Evolutionary conservation across 2,888 invertebrate species (phyloP), one percentile per base, ranked within the genome.

Genomic region (Cotesia congregata): DNA sequence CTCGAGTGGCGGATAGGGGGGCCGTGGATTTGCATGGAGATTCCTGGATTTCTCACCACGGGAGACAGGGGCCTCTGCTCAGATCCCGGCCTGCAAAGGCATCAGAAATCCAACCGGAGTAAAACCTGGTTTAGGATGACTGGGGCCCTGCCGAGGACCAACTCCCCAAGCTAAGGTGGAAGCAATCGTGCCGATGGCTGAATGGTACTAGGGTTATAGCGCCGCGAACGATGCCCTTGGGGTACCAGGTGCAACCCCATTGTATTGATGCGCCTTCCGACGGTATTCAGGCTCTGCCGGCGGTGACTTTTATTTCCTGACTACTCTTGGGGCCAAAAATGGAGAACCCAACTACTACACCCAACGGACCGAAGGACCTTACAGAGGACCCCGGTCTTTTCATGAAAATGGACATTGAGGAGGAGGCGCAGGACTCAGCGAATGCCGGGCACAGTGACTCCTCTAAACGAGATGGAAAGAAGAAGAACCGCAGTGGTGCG

Each of bases 101-200:
- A 1, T 1, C 41, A 41, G 41, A 3, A 65, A 61, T 40, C 64
- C 62, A 38, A 6, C 40, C 5, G 65, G 70, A 15, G 38, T 73
- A 70, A 73, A 70, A 69, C 15, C 74, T 30, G 67, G 67, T 30
- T 6, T 12, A 6, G 40, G 67, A 7, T 1, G 1, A 41, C 41
- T 7, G 7, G 3, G 41, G 41, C 41, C 5, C 1, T 41, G 41
- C 7, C 79, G 77, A 59, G 64, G 75, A 75, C 72, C 73, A 75
- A 12, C 77, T 74, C 75, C 70, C 77, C 77, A 74, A 81, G 74
- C 74, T 50, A 80, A 75, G 76, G 77, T 78, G 79, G 9, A 60
- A 70, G 76, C 76, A 15, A 74, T 77, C 79, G 76, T 80, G 77
- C 75, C 72, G 30, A 80, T 0, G 70, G 75, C 73, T 80, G 77